phyloP scores from a whole-genome alignment of 2,797 vertebrate genomes.

The Ataeniobius toweri region DNA sequence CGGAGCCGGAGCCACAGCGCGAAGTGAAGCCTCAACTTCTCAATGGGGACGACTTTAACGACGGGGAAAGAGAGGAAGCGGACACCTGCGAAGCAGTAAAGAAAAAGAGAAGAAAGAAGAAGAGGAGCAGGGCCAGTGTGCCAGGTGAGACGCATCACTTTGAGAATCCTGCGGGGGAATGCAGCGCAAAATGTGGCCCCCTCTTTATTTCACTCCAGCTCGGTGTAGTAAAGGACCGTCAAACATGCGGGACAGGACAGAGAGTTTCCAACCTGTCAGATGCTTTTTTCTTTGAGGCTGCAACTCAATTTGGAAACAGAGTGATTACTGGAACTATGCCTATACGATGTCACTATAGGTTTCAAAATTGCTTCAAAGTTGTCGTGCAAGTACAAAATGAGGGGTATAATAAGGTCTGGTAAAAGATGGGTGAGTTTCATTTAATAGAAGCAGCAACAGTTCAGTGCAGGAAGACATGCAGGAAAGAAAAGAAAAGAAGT shows the following conservation, averaged over 20 bases:
- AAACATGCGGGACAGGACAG: conserved; percentile 49
- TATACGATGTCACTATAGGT: too few species aligned
- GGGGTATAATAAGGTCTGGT: conserved; percentile 19
- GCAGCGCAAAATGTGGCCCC: conserved; percentile 39
- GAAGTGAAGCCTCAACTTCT: conserved; percentile 78
- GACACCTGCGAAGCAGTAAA: conserved; percentile 79
- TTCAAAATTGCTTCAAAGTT: background rate
- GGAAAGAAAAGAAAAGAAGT: background rate
- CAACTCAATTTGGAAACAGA: background rate
- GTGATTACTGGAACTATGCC: background rate
- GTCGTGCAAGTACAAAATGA: background rate
- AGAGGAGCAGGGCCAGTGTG: conserved; percentile 81
- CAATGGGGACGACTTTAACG: conserved; percentile 84
- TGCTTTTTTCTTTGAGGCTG: background rate
- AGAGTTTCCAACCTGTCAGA: conserved; percentile 66
- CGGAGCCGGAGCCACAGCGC: conserved; percentile 79
- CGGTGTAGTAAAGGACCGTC: conserved; percentile 24
- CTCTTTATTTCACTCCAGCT: background rate
- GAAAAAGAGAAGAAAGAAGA: conserved; percentile 93
- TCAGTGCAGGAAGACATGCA: conserved; percentile 41
- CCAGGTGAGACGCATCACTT: conserved; percentile 75
- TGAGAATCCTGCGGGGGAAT: conserved; percentile 3
- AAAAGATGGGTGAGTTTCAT: conserved; percentile 39
- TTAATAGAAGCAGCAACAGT: conserved; percentile 42
- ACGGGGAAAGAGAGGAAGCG: conserved; percentile 80